Percentiles rank a stretch among this genome's conserved stretches.
Conservation (phyloP, 1,140 invertebrate genomes). For the Drosophila orena region DNA sequence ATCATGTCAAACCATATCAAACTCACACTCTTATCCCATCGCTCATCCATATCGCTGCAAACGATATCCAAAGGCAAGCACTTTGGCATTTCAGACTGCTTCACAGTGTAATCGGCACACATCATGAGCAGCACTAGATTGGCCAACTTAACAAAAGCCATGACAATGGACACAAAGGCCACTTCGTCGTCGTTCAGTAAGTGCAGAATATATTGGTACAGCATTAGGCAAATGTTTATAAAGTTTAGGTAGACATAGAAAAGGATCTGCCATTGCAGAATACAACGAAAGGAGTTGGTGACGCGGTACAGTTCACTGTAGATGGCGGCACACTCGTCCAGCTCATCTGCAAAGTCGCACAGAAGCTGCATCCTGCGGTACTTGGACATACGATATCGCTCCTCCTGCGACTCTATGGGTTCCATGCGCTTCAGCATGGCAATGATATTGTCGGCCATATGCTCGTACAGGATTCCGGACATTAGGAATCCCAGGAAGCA, state of each 20-base stretch:
- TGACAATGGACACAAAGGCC: conserved; percentile 31
- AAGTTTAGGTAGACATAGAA: conserved; percentile 77
- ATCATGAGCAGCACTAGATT: conserved; percentile 65
- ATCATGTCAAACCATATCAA: not conserved
- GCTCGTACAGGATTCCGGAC: conserved; percentile 61
- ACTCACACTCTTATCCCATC: conserved; percentile 70
- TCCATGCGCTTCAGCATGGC: conserved; percentile 56
- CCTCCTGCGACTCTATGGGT: conserved; percentile 38
- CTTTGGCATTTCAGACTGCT: conserved; percentile 46
- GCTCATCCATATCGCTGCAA: conserved; percentile 63
- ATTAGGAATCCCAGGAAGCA: conserved; percentile 72
- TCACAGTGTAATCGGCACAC: conserved; percentile 63
- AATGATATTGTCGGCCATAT: conserved; percentile 60
- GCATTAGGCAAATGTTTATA: conserved; percentile 62
- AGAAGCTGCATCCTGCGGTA: conserved; percentile 61
- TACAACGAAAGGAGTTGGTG: conserved; percentile 51
- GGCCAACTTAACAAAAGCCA: conserved; percentile 55
- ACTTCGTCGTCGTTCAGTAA: conserved; percentile 41
- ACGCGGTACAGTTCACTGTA: conserved; percentile 62
- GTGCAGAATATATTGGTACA: conserved; percentile 61
- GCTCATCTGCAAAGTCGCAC: conserved; percentile 59
- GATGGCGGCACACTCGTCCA: conserved; percentile 58
- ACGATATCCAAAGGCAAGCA: conserved; percentile 58
- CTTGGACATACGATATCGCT: conserved; percentile 22
- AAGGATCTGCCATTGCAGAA: conserved; percentile 70